Evolutionary conservation across 2,797 vertebrate species (phyloP), one percentile per base, ranked within the genome.

Genomic region (Tamandua tetradactyla): DNA sequence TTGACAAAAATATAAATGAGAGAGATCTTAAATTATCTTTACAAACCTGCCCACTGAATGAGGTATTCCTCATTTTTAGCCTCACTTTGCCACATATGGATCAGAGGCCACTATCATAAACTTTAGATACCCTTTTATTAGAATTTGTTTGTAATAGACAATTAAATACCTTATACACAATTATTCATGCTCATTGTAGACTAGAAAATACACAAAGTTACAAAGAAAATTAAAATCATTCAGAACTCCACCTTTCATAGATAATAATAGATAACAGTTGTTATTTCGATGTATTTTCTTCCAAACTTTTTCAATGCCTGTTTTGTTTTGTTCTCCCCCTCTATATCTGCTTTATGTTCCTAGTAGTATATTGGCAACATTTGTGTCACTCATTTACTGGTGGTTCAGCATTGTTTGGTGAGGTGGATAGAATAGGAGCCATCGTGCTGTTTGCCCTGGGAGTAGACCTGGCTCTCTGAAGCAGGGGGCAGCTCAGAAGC

Each of bases 181-280:
- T 35, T 79, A 47, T 87, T 91, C 47, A 52, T 32, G 8, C 30
- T 93, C 42, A 37, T 2, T 2, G 1, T 74, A 61, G 18, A 85
- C 37, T 4, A 74, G 80, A 66, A 86, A 78, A 55, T 47, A 27
- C 2, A 30, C 18, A 42, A 52, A 27, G 59, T 61, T 62, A 76
- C n/a, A 90, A 90, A 72, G 80, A 47, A 68, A 90, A 44, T 83
- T 71, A 40, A 89, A 92, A 42, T 79, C 40, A 59, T 35, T 79
- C 12, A 59, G 40, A 59, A 80, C 80, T 59, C 27, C n/a, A 68
- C 49, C 14, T 47, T 52, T 4, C 8, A 23, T 11, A 64, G 64
- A 32, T 42, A 32, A 52, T 47, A n/a, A 83, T 30, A 78, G 76
- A 30, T 72, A 40, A 83, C 3, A 74, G 64, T 64, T 66, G 72